phyloP scores from a whole-genome alignment of 2,888 invertebrate genomes.

The Eubasilissa splendida region DNA sequence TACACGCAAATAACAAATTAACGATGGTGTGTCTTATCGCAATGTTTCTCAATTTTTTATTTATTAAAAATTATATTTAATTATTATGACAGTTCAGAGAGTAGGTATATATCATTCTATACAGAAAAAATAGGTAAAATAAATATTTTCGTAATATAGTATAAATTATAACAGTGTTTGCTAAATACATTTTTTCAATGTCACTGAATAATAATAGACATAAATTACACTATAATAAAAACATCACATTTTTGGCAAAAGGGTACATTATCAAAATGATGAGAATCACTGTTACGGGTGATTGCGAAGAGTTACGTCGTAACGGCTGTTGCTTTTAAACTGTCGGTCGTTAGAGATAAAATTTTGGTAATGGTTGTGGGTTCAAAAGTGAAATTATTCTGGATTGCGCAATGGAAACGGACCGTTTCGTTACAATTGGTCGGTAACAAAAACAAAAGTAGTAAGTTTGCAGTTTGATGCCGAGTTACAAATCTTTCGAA shows the following conservation, averaged over 20 bases:
- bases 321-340: constrained; percentile 26
- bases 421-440: constrained; percentile 49
- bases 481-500: too few species aligned
- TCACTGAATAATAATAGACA: too few species aligned
- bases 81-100: too few species aligned
- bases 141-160: too few species aligned
- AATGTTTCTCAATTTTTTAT: too few species aligned
- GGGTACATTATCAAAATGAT: neutral
- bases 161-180: too few species aligned
- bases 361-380: constrained; percentile 50
- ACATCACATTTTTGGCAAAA: neutral
- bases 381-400: constrained; percentile 57
- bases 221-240: too few species aligned
- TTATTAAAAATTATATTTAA: too few species aligned
- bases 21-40: neutral
- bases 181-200: too few species aligned
- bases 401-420: constrained; percentile 45
- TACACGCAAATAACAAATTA: constrained; percentile 56
- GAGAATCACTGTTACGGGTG: neutral
- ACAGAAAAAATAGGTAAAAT: too few species aligned
- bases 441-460: constrained; percentile 48
- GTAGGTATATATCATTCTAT: too few species aligned
- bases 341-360: constrained; percentile 34
- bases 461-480: constrained; percentile 3
- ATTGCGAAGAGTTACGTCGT: constrained; percentile 11